Evolutionary conservation across 1,140 invertebrate species (phyloP).

Genomic region (Leptopilina boulardi): DNA sequence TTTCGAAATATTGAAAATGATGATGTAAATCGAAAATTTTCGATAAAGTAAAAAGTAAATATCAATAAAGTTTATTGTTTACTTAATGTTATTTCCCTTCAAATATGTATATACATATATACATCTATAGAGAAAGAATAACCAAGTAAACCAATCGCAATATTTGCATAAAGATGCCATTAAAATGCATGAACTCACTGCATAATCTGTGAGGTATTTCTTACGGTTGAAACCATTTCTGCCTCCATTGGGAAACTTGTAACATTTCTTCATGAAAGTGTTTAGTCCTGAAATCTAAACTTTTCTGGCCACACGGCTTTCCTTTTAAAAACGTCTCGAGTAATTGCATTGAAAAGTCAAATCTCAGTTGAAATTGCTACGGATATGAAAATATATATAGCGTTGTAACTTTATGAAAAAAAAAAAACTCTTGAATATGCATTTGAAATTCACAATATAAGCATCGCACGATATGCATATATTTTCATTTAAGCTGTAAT

Average conservation of each 20-base stretch:
- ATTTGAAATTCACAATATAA: not conserved
- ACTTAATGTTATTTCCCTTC: not conserved
- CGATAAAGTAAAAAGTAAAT: not conserved
- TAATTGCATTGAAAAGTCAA: slow-evolving; percentile 31
- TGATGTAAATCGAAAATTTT: not conserved
- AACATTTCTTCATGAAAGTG: slow-evolving; percentile 2
- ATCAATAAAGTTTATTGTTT: not conserved
- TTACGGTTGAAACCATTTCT: not conserved
- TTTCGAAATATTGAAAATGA: no score
- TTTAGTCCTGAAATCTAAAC: not conserved
- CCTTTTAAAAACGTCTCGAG: not conserved
- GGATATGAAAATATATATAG: not conserved
- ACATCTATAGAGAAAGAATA: not conserved
- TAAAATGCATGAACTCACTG: slow-evolving; percentile 31
- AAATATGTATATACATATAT: no score
- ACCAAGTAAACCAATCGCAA: slow-evolving; percentile 16
- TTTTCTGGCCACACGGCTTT: not conserved
- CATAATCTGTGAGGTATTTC: slow-evolving; percentile 21
- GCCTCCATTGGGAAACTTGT: not conserved
- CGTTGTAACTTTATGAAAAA: not conserved
- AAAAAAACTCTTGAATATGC: slow-evolving; percentile 22
- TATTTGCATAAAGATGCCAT: slow-evolving; percentile 14
- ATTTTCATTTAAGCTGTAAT: not conserved
- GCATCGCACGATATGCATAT: not conserved
- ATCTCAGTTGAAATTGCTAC: not conserved